Conservation (phyloP, 2,888 invertebrate genomes). For the Orchesellides sinensis region DNA sequence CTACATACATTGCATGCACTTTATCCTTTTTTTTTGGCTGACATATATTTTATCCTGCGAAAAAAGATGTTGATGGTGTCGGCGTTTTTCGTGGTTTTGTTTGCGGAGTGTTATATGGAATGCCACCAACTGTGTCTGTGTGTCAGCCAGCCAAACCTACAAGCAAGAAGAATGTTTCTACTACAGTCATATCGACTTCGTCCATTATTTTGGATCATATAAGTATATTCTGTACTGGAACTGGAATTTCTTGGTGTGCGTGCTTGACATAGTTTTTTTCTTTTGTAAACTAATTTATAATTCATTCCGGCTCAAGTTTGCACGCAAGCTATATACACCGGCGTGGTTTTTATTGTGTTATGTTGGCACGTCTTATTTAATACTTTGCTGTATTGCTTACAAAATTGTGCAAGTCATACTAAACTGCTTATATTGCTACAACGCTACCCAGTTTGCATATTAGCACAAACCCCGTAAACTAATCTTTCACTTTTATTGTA, state of each 20-base stretch:
- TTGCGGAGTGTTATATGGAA: slow-evolving; percentile 1
- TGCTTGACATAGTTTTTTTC: not conserved
- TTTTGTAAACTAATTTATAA: not conserved
- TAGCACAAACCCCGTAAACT: too few species aligned
- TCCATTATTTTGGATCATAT: not conserved
- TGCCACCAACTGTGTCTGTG: slow-evolving; percentile 2
- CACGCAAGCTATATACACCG: not conserved
- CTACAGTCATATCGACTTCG: too few species aligned
- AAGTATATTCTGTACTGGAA: not conserved
- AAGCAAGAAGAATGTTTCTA: too few species aligned
- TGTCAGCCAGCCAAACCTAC: not conserved
- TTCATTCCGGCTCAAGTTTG: not conserved
- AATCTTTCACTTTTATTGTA: too few species aligned
- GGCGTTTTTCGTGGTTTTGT: not conserved
- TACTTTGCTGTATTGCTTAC: too few species aligned
- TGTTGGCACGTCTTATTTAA: too few species aligned
- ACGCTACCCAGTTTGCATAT: too few species aligned
- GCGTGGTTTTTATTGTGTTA: not conserved
- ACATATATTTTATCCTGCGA: slow-evolving; percentile 23
- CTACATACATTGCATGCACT: not conserved
- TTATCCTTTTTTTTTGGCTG: slow-evolving; percentile 28
- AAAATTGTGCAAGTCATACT: too few species aligned
- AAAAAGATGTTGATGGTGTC: not conserved
- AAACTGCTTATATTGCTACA: too few species aligned
- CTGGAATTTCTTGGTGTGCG: not conserved